A percentile compares a stretch with the other conserved stretches of the same genome.
Conservation (phyloP, 2,113 vertebrate genomes). For the Dipodomys ordii region DNA sequence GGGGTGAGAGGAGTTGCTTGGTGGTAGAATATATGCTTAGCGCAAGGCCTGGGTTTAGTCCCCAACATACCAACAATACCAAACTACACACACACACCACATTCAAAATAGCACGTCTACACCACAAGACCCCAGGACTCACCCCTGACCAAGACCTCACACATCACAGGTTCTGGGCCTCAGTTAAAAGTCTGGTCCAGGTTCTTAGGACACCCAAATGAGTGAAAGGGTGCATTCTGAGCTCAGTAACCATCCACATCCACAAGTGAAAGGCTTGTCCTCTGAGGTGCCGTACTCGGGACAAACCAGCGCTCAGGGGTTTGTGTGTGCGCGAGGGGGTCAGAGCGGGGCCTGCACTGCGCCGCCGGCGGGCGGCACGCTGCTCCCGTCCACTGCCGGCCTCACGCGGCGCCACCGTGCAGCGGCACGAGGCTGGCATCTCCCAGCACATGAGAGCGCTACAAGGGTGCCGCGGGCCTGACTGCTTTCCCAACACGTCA, state of each 20-base stretch:
- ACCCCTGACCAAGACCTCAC: rapidly evolving
- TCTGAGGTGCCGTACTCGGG: not conserved
- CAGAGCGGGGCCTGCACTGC: too few relatives aligned
- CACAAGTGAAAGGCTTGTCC: too few relatives aligned
- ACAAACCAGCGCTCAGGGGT: too few relatives aligned
- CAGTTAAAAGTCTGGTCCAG: not conserved
- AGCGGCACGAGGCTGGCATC: not conserved
- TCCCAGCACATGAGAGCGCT: not conserved
- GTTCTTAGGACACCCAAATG: not conserved
- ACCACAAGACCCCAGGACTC: rapidly evolving
- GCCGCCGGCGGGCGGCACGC: rapidly evolving
- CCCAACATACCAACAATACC: not conserved
- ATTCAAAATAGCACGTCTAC: not conserved
- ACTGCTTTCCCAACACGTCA: not conserved
- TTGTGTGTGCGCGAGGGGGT: not conserved
- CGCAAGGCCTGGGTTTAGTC: not conserved
- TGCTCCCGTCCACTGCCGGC: too few relatives aligned
- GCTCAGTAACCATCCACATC: too few relatives aligned
- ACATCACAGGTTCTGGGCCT: rapidly evolving
- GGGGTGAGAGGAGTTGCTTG: not conserved
- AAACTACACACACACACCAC: not conserved
- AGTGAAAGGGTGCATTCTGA: too few relatives aligned
- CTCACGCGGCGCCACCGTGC: too few relatives aligned
- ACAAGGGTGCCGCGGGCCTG: not conserved
- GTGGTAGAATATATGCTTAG: not conserved